Evolutionary conservation across 1,140 invertebrate species (phyloP).

Genomic region (Lasioglossum albipes): DNA sequence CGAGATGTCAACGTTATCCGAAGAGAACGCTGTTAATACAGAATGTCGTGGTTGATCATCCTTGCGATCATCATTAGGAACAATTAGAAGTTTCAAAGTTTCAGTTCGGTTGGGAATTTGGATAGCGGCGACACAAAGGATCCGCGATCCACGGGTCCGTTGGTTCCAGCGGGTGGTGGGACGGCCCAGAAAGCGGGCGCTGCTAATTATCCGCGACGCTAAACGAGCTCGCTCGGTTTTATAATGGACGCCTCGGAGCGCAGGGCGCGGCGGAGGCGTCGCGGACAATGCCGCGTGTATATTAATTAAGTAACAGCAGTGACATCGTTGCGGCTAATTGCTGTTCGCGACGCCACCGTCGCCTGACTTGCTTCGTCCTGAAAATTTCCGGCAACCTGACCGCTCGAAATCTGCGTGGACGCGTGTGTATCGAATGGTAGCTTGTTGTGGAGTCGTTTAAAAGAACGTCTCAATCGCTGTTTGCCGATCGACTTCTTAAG

Average conservation of each 20-base stretch:
- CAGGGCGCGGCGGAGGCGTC: conserved; percentile 2
- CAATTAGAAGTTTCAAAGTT: too few species aligned
- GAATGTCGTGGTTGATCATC: too few species aligned
- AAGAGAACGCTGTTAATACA: too few species aligned
- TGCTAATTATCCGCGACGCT: conserved; percentile 16
- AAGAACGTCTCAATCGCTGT: background rate
- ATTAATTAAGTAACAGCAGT: conserved; percentile 24
- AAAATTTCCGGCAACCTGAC: background rate
- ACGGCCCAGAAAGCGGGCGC: background rate
- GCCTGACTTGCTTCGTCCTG: background rate
- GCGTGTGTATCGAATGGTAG: too few species aligned
- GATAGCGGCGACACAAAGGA: too few species aligned
- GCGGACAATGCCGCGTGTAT: conserved; percentile 3
- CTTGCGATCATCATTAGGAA: too few species aligned
- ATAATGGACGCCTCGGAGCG: background rate
- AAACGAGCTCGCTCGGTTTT: conserved; percentile 6
- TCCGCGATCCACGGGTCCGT: too few species aligned
- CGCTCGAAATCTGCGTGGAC: background rate
- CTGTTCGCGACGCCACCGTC: background rate
- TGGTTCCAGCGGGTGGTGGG: background rate
- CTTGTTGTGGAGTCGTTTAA: too few species aligned
- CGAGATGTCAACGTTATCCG: too few species aligned
- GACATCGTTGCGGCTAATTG: conserved; percentile 29
- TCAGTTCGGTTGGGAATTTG: too few species aligned
- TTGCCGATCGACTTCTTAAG: background rate